Conservation (phyloP, 2,113 vertebrate species). For the Agapornis roseicollis region DNA sequence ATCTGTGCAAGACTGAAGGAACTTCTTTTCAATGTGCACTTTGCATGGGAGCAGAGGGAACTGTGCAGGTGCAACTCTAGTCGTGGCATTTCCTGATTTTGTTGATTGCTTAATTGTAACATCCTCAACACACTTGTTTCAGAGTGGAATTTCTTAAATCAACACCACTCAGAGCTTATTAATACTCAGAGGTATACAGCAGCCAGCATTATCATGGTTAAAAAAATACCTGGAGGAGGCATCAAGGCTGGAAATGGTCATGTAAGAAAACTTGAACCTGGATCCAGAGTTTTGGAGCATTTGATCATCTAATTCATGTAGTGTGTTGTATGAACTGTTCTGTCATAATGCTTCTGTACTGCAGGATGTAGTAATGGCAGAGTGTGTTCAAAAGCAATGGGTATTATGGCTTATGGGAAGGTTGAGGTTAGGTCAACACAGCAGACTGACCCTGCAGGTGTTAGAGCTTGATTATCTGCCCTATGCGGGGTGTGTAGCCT, state of each 20-base stretch:
- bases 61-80: background rate
- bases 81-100: background rate
- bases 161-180: background rate
- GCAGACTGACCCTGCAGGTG: background rate
- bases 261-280: fast-evolving
- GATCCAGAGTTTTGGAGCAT: background rate
- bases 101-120: background rate
- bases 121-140: background rate
- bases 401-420: background rate
- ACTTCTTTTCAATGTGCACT: background rate
- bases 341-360: background rate
- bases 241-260: background rate
- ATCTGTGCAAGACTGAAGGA: fast-evolving
- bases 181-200: background rate
- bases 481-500: background rate
- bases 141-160: slow-evolving; percentile 11
- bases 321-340: background rate
- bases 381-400: background rate
- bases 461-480: background rate
- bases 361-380: background rate
- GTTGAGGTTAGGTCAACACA: background rate
- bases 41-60: background rate
- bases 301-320: background rate
- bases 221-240: background rate
- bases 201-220: background rate